Evolutionary conservation across 2,797 vertebrate genomes (phyloP), one percentile per base, ranked within the genome.

Genomic region (Gymnocypris eckloni): DNA sequence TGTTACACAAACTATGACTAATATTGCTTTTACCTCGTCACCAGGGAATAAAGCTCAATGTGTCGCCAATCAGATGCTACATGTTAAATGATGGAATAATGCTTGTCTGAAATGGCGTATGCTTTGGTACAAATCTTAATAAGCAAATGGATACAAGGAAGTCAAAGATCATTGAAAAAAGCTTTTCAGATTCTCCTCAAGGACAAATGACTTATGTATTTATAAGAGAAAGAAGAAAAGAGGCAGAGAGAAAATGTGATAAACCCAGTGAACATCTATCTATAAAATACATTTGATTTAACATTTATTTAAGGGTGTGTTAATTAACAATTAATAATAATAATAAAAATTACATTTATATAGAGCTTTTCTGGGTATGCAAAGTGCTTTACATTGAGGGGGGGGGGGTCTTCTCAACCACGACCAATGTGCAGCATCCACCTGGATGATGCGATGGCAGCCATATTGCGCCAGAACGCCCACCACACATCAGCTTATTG

Each of bases 111-210:
- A 71, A 41, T 33, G 18, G 50, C 11, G 2, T 59, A 22, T 28
- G 37, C 9, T 28, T 54, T 37, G 59, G 43, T 25, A 66, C 72
- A 52, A 77, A 77, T 45, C 12, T 64, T 52, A 52, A 83, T 66
- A 39, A 76, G 28, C 20, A 83, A 83, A 16, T 22, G 25, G 41
- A 83, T 75, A n/a, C 7, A 83, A 64, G 70, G 11, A 75, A 45
- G 45, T 76, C 41, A 48, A 84, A 52, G 10, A 73, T 73, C 41
- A 28, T 4, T 43, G 37, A 72, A 61, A 73, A 48, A 67, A 25
- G 71, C 28, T 52, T 66, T 83, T 83, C 54, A 37, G 41, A 73
- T 72, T 45, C 71, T 50, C 12, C 39, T 16, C 67, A 61, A 61
- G 22, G 13, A 84, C 72, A 84, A 54, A 76, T 56, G 10, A 41